These are phyloP conservation scores for Leptonema lineaticorne DNA, from an alignment of 1,140 invertebrate species.

Conservation along the genomic window DNA sequence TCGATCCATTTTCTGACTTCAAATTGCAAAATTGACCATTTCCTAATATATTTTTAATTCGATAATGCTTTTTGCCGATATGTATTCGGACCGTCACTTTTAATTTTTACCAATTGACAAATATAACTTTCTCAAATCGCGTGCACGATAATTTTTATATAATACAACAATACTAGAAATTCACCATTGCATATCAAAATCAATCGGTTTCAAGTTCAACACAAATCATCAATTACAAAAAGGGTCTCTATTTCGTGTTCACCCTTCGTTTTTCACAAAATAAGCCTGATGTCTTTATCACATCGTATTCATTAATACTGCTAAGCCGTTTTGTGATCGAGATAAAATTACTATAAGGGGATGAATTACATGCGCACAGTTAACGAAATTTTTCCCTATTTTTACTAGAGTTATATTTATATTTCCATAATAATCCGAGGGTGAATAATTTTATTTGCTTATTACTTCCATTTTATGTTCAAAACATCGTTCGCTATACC, in stretches of 20 bases:
- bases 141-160: too few species aligned
- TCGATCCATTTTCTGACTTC: too few species aligned
- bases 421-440: not conserved
- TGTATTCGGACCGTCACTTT: too few species aligned
- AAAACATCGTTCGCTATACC: not conserved
- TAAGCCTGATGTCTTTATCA: slow-evolving; percentile 17
- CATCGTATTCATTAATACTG: not conserved
- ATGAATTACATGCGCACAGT: not conserved
- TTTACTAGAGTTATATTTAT: not conserved
- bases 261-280: not conserved
- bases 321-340: not conserved
- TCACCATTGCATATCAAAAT: too few species aligned
- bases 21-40: too few species aligned
- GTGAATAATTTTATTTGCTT: not conserved
- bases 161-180: too few species aligned
- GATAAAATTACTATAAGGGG: not conserved
- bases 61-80: too few species aligned
- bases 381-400: not conserved
- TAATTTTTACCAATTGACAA: too few species aligned
- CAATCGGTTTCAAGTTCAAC: too few species aligned
- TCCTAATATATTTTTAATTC: too few species aligned
- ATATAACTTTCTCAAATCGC: too few species aligned
- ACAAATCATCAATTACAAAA: too few species aligned
- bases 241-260: not conserved
- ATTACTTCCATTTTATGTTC: not conserved